phyloP scores from a whole-genome alignment of 2,797 vertebrate genomes.

The Microctenopoma lineatum region DNA sequence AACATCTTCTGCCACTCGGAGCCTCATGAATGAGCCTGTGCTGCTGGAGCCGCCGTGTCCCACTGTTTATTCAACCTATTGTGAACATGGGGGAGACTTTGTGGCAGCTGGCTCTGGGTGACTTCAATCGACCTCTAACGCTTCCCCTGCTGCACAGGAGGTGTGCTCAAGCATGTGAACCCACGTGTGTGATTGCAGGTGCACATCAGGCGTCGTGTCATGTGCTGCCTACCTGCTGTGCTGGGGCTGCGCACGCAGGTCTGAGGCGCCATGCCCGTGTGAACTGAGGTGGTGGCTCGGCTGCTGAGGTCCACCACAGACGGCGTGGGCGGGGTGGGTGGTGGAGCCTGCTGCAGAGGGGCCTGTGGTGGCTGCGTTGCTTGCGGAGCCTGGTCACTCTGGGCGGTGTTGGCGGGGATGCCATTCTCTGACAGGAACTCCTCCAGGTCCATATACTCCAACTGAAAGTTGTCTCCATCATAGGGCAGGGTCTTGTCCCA shows the following conservation, averaged over 20 bases:
- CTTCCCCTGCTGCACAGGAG: neutral
- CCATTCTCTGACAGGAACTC: slow-evolving; percentile 98
- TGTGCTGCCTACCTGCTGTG: slow-evolving; percentile 87
- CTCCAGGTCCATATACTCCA: slow-evolving; percentile 99
- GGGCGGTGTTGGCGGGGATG: slow-evolving; percentile 91
- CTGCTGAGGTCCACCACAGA: slow-evolving; percentile 94
- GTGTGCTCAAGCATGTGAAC: neutral
- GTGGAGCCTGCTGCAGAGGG: slow-evolving; percentile 79
- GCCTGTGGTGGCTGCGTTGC: slow-evolving; percentile 53
- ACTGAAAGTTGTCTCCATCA: slow-evolving; percentile 95
- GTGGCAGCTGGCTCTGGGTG: neutral
- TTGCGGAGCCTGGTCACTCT: slow-evolving; percentile 85
- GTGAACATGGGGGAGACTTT: neutral
- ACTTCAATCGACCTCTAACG: neutral
- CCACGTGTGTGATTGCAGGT: neutral
- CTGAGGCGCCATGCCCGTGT: slow-evolving; percentile 86
- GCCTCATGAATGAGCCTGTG: neutral
- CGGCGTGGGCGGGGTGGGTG: slow-evolving; percentile 69
- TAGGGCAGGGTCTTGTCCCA: slow-evolving; percentile 99
- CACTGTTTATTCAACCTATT: neutral
- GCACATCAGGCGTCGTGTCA: neutral
- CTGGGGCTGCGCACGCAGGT: slow-evolving; percentile 90
- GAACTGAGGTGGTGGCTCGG: slow-evolving; percentile 89
- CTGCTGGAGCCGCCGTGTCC: slow-evolving; percentile 3
- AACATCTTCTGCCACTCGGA: slow-evolving; percentile 3